phyloP scores from a whole-genome alignment of 2,888 invertebrate species.

The Phanerotoma sp. region DNA sequence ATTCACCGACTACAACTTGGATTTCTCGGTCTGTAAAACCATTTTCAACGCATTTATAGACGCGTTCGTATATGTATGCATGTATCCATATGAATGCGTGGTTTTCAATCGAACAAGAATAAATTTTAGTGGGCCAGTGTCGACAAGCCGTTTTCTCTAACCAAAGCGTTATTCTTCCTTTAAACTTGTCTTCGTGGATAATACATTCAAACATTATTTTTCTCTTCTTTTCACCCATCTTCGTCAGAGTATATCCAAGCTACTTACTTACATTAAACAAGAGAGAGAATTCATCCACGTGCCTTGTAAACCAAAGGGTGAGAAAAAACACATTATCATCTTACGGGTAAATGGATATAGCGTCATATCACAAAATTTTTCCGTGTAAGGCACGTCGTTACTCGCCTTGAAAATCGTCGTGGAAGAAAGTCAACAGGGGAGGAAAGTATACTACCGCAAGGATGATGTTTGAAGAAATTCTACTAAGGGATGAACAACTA shows the following conservation, averaged over 20 bases:
- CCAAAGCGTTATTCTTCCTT: too few relatives aligned
- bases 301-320: neutral
- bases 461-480: slow-evolving; percentile 25
- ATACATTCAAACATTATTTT: neutral
- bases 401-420: slow-evolving; percentile 20
- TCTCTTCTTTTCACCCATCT: too few relatives aligned
- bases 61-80: slow-evolving; percentile 1
- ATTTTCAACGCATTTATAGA: slow-evolving; percentile 15
- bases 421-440: slow-evolving; percentile 20
- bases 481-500: slow-evolving; percentile 20
- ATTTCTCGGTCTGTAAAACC: slow-evolving; percentile 8
- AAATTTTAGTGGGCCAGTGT: slow-evolving; percentile 10
- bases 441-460: neutral
- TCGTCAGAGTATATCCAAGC: too few relatives aligned
- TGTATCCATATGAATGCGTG: slow-evolving; percentile 8
- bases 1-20: neutral
- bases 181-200: neutral
- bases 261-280: slow-evolving; percentile 5
- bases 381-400: slow-evolving; percentile 29
- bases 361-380: slow-evolving; percentile 35
- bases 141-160: slow-evolving; percentile 1
- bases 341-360: slow-evolving; percentile 35
- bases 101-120: slow-evolving; percentile 15
- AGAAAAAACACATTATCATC: slow-evolving; percentile 30
- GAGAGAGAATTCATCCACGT: slow-evolving; percentile 21